Base-by-base conservation (phyloP, 2,888 invertebrate genomes). In the Leptura quadrifasciata region DNA sequence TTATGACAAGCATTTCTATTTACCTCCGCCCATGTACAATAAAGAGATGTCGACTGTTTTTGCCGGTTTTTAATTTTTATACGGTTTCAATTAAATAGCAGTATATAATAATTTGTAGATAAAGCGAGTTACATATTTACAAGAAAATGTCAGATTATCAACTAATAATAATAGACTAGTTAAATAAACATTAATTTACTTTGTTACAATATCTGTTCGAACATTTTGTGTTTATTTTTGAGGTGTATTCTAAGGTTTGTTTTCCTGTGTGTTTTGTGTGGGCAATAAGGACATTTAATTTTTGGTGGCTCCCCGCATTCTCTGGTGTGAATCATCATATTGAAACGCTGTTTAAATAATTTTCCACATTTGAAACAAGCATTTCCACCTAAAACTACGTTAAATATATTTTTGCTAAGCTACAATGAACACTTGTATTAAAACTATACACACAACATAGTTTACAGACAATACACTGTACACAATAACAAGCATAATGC, bases 221-320 rank as follows among this genome's bases (percentile, higher is more conserved):
- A 57, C 12, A 57, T 20, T 21, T 69, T 58, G n/a, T 80, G 80
- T 65, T 58, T 76, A n/a, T 73, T 73, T 39, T 21, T 60, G 27
- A 82, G 74, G 39, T 84, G 84, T n/a, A 74, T 63, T 61, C 78
- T 81, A 18, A 83, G 58, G 52, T 81, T 84, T 6, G 80, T 80
- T 67, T 75, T 82, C 72, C 82, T 82, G 77, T 84, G 84, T 39
- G 82, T 83, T 61, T 65, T 80, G 60, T 83, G 77, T 0, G 72
- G 87, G 77, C 92, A 93, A 81, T 90, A 89, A 0, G 88, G 88
- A 79, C 93, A 93, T 73, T 88, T 88, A 79, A 91, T 90, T 57
- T 89, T 90, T 0, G 92, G 91, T 79, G 89, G 89, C 77, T 91
- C 90, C 67, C 93, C 92, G 81, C 93, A 93, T 81, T 93, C 92